A percentile compares a stretch with the other conserved stretches of the same genome.
Evolutionary conservation across 2,888 invertebrate species (phyloP).

Genomic region (Heterodera filipjevi): DNA sequence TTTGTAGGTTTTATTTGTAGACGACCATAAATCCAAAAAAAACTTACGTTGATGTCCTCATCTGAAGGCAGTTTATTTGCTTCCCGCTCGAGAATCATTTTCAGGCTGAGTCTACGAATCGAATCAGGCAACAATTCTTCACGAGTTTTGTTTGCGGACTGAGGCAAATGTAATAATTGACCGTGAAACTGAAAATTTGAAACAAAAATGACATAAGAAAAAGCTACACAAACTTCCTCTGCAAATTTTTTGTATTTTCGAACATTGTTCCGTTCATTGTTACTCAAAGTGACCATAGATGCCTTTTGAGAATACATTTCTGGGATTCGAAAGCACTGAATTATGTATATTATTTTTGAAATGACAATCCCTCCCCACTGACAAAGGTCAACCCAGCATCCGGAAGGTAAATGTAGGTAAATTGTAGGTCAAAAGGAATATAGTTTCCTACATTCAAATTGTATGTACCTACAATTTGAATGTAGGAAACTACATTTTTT

Average conservation of each 20-base stretch:
- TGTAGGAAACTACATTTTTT: no score
- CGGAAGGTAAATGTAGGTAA: no score
- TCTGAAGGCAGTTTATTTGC: constrained; percentile 14
- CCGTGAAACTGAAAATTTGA: background rate
- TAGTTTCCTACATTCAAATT: no score
- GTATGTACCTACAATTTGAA: no score
- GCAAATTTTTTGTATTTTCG: background rate
- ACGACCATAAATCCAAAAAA: background rate
- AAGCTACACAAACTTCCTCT: background rate
- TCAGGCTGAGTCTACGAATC: constrained; percentile 13
- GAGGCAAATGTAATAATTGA: background rate
- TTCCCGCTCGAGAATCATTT: constrained; percentile 6
- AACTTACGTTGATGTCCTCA: constrained; percentile 15
- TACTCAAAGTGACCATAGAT: background rate
- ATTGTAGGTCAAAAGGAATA: no score
- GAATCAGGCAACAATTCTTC: constrained; percentile 19
- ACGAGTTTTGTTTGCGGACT: constrained; percentile 4
- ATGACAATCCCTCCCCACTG: no score
- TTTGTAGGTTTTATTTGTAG: background rate
- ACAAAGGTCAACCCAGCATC: no score
- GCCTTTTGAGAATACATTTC: constrained; percentile 1
- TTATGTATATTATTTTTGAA: no score
- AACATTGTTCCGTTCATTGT: background rate
- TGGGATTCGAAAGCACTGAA: no score
- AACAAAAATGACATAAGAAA: background rate